Evolutionary conservation across 2,888 invertebrate species (phyloP), one percentile per base, ranked within the genome.

Genomic region (Lasioglossum pauxillum): DNA sequence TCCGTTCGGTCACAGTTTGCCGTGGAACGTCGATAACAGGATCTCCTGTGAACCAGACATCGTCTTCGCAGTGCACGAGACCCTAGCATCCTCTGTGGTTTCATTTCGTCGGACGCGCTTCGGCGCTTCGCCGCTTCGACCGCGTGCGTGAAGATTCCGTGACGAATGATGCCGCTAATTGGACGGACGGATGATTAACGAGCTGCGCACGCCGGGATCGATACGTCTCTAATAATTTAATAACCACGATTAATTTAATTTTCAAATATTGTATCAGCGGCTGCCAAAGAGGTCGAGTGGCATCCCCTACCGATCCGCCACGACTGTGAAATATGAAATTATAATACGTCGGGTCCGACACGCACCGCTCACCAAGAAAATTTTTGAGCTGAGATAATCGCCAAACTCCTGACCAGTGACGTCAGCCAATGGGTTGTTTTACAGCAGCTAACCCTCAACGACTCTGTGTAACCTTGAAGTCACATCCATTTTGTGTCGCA

Each of bases 161-260:
- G 79, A 79, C 75, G 85, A 76, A 80, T 85, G 80, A 75, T 14
- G 31, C 67, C n/a, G 76, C 72, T 85, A 85, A 85, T 85, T 85
- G 85, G 85, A 85, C 85, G 80, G 80, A 80, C 64, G 85, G 85
- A 76, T 85, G 85, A 85, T 85, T 85, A 80, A 85, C 85, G 85
- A 85, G 85, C 85, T 38, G 41, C 64, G 10, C 49, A n/a, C 49
- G 38, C 38, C 31, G 46, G 35, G 80, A 85, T 85, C 80, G 85
- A 85, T 85, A 67, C 76, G 76, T 69, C 72, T 57, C 85, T 85
- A 76, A 85, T 85, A 85, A 85, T 85, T 85, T 85, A 85, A 78
- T 85, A 84, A 84, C 79, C 75, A 10, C 75, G 84, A 79, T 78
- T 85, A 85, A 84, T 85, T 85, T 80, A 85, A 85, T 85, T 85